Base-by-base conservation (phyloP, 2,113 vertebrate species). In the Carassius carassius region DNA sequence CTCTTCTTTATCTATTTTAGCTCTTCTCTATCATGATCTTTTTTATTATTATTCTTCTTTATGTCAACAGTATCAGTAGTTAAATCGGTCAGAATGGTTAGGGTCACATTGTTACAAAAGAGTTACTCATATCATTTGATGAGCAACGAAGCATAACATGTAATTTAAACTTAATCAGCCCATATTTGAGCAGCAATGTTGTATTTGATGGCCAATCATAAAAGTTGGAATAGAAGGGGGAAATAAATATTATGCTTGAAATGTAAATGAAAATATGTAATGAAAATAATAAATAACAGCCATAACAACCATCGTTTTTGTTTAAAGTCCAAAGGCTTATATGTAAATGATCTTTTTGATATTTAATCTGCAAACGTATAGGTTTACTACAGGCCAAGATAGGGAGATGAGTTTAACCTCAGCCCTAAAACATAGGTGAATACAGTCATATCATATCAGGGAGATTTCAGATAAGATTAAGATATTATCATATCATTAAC, bases 21-120 rank as follows among this genome's bases (percentile, higher is more conserved):
- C 32, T 78, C 56, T 63, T 41, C 12, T 62, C 19, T 3, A 47
- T 44, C 25, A 19, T 0, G 54, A 51, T 60, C 32, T 32, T 41
- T 10, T 75, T 65, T 81, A 60, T 78, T 41, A 67, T 65, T 81
- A 60, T 78, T 41, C 9, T 19, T 85, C 29, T 47, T 85, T 85
- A 85, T 81, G 56, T 37, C 56, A 63, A 47, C 77, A 32, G 32
- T 74, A 49, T 85, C 23, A 74, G 23, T 17, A 49, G 16, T 32
- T 21, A 25, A 81, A 80, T 63, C 47, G 1, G 23, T 51, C 14
- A 21, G 47, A 72, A 79, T 78, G 17, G 75, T 49, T 56, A 32
- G 1, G 16, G 51, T 35, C 41, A 78, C 25, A 2, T 1, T n/a
- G 8, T 3, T 12, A 65, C 19, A 2, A 37, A 78, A 78, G 32